Evolutionary conservation across 2,888 invertebrate species (phyloP).

Genomic region (Drosophila phalerata): DNA sequence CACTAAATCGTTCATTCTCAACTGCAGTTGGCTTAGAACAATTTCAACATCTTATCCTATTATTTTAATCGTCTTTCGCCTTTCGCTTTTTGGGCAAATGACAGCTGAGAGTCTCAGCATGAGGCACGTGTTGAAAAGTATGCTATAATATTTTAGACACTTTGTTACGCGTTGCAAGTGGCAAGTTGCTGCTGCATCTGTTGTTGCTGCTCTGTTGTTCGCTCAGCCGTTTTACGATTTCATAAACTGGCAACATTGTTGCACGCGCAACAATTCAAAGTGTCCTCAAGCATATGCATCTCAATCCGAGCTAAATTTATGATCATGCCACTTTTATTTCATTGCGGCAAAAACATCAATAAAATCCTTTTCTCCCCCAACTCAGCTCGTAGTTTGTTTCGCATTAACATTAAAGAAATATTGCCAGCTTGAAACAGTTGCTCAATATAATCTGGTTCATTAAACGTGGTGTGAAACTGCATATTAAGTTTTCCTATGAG

Average conservation of each 20-base stretch:
- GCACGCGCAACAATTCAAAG: background rate
- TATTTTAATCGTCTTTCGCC: background rate
- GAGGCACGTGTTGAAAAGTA: constrained; percentile 33
- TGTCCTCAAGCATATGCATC: constrained; percentile 7
- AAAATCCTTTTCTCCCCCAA: background rate
- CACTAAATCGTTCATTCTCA: background rate
- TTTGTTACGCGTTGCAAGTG: constrained; percentile 10
- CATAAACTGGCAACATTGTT: constrained; percentile 40
- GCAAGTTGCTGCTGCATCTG: background rate
- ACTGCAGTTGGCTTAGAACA: background rate
- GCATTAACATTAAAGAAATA: background rate
- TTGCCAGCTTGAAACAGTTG: background rate
- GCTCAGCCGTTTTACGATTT: constrained; percentile 23
- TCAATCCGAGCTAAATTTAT: constrained; percentile 19
- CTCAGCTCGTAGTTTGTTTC: background rate
- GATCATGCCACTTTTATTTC: constrained; percentile 6
- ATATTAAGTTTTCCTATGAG: too few relatives aligned
- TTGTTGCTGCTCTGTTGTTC: background rate
- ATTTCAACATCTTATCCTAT: background rate
- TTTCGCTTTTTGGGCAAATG: background rate
- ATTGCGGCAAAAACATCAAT: background rate
- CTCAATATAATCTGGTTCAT: background rate
- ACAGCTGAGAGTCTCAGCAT: constrained; percentile 1
- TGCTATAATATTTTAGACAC: constrained; percentile 32
- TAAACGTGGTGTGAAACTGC: background rate